These are phyloP conservation scores for Perizoma affinitatum DNA, from an alignment of 2,888 invertebrate species.

Conservation along the genomic window DNA sequence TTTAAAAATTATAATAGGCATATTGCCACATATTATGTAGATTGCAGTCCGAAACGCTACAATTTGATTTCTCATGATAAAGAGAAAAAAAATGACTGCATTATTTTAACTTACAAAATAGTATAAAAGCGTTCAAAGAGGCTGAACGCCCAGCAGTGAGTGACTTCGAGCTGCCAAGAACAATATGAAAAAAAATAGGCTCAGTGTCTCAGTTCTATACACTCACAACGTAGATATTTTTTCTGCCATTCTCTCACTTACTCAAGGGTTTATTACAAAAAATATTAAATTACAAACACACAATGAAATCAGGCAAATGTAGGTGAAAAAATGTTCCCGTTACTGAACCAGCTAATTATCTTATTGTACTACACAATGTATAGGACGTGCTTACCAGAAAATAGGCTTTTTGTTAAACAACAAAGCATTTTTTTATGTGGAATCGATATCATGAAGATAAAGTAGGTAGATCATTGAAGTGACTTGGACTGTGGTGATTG, in stretches of 20 bases:
- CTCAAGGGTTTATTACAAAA: slow-evolving; percentile 69
- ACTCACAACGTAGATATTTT: slow-evolving; percentile 61
- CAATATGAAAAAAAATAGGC: slow-evolving; percentile 10
- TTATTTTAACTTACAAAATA: too few species aligned
- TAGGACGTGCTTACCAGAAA: slow-evolving; percentile 75
- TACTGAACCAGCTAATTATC: slow-evolving; percentile 79
- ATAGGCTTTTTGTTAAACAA: slow-evolving; percentile 72
- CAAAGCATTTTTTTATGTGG: slow-evolving; percentile 68
- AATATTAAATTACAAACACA: slow-evolving; percentile 79
- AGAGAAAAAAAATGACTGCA: too few species aligned
- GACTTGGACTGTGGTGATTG: slow-evolving; percentile 41
- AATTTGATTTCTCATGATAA: too few species aligned
- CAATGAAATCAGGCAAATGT: slow-evolving; percentile 68
- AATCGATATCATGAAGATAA: slow-evolving; percentile 69
- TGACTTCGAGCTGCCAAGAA: too few species aligned
- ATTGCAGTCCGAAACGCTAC: too few species aligned
- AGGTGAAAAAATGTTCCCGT: slow-evolving; percentile 72
- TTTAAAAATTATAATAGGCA: too few species aligned
- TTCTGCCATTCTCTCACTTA: slow-evolving; percentile 62
- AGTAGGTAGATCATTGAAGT: slow-evolving; percentile 63
- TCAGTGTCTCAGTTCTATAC: slow-evolving; percentile 47
- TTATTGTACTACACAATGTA: slow-evolving; percentile 73
- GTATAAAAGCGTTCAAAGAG: too few species aligned
- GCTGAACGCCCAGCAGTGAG: too few species aligned
- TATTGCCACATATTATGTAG: too few species aligned